Conservation (phyloP, 2,888 invertebrate species). For the Xylota segnis region DNA sequence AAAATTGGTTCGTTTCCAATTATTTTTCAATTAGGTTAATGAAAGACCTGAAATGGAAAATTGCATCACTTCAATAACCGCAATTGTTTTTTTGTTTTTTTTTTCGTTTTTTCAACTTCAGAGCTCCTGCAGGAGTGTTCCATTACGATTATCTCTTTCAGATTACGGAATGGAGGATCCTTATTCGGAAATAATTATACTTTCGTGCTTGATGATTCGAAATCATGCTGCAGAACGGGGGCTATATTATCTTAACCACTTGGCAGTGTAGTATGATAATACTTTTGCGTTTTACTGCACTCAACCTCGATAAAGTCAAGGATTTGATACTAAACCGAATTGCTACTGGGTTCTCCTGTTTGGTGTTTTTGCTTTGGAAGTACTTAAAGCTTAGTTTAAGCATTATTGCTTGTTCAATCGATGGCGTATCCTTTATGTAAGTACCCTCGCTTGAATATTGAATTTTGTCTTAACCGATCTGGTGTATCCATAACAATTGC, state of each 20-base stretch:
- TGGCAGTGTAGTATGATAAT: background rate
- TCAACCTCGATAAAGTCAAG: background rate
- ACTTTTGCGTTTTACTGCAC: background rate
- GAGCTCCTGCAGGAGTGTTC: background rate
- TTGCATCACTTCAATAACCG: conserved; percentile 8
- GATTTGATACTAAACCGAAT: background rate
- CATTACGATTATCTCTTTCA: conserved; percentile 8
- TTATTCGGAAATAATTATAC: background rate
- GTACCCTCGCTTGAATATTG: too few species aligned
- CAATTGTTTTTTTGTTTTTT: conserved; percentile 3
- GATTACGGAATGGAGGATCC: background rate
- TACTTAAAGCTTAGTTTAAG: background rate
- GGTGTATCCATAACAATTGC: too few species aligned
- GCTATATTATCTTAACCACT: background rate
- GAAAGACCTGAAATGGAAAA: conserved; percentile 22
- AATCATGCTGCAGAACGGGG: background rate
- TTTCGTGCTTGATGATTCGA: conserved; percentile 1
- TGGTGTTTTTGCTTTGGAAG: background rate
- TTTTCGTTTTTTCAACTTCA: background rate
- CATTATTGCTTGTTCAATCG: background rate
- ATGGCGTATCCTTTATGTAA: background rate
- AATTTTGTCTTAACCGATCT: too few species aligned
- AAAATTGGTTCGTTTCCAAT: conserved; percentile 30
- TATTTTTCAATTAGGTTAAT: conserved; percentile 30
- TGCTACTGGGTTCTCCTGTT: background rate